Evolutionary conservation across 2,888 invertebrate genomes (phyloP), one percentile per base, ranked within the genome.

Genomic region (Chorisops tibialis): DNA sequence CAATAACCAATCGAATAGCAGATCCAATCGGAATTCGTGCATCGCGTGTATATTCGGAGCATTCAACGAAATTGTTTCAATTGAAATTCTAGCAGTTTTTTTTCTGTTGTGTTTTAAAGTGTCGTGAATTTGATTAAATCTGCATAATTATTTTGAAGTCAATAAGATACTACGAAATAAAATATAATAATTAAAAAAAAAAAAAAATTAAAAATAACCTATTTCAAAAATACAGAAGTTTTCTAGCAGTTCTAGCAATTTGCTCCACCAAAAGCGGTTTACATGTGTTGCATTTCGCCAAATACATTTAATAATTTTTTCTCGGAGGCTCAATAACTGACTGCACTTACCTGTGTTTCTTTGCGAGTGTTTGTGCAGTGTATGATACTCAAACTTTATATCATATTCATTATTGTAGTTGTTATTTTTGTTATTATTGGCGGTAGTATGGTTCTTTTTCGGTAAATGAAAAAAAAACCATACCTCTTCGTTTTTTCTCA

Each of bases 1-100:
- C 60, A 60, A 60, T 60, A 60, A 60, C 60, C 60, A 60, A 60
- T 60, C 60, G 60, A 60, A 60, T 50, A 49, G 48, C 50, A 60
- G 50, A 60, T 48, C 60, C 60, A 60, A 50, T 60, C 49, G 49
- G 49, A 43, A 56, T 56, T 30, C 18, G 56, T 16, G 4, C 21
- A 24, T 35, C 14, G 24, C 41, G 30, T 12, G 14, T 35, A 14
- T n/a, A 14, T 7, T 7, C 21, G 35, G 11, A 37, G 5, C 19
- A 2, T 18, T 14, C 3, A 45, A 18, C 18, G 19, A 4, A 14
- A 43, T 11, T 18, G 45, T 45, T 45, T 14, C 19, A 45, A 52
- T 52, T 52, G 38, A 38, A 52, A 52, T 52, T 52, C 37, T 14
- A 52, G 51, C 51, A 52, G 51, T 52, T 52, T 37, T n/a, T n/a